Percentiles rank a stretch among this genome's conserved stretches.
phyloP scores from a whole-genome alignment of 2,888 invertebrate species.

The Noctua janthe region DNA sequence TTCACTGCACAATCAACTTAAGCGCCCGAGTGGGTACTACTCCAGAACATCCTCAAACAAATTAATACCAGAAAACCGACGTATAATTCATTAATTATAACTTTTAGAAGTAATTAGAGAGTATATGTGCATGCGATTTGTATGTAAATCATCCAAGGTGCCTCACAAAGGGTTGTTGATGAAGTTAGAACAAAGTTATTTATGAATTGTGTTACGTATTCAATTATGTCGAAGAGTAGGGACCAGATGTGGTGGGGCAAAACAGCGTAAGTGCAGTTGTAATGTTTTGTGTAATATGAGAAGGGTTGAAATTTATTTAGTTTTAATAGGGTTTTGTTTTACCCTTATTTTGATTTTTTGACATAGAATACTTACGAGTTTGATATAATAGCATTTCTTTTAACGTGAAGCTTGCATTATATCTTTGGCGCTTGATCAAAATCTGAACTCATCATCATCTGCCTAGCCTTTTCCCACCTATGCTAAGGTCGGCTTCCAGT shows the following conservation, averaged over 20 bases:
- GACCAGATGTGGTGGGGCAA: neutral
- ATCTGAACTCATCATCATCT: neutral
- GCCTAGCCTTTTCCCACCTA: too few species aligned
- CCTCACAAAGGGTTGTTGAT: conserved; percentile 44
- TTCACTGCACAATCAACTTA: conserved; percentile 16
- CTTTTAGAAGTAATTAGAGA: conserved; percentile 66
- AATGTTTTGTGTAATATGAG: conserved; percentile 21
- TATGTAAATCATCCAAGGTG: conserved; percentile 64
- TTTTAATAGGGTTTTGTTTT: neutral
- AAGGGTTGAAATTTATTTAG: neutral
- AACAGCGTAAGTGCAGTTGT: conserved; percentile 25
- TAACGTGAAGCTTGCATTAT: neutral
- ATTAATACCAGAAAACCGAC: conserved; percentile 50
- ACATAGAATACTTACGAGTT: neutral
- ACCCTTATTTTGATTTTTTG: neutral
- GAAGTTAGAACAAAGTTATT: conserved; percentile 59
- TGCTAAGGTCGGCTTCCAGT: too few species aligned
- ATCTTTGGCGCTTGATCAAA: neutral
- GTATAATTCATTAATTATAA: conserved; percentile 68
- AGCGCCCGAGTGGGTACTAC: neutral
- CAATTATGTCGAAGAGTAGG: conserved; percentile 45
- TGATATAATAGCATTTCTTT: neutral
- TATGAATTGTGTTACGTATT: conserved; percentile 49
- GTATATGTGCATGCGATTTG: conserved; percentile 62
- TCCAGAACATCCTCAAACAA: conserved; percentile 35